A percentile compares a stretch with the other conserved stretches of the same genome.
These are phyloP conservation scores for Plebejus argus DNA, from an alignment of 2,888 invertebrate species.

Conservation along the genomic window DNA sequence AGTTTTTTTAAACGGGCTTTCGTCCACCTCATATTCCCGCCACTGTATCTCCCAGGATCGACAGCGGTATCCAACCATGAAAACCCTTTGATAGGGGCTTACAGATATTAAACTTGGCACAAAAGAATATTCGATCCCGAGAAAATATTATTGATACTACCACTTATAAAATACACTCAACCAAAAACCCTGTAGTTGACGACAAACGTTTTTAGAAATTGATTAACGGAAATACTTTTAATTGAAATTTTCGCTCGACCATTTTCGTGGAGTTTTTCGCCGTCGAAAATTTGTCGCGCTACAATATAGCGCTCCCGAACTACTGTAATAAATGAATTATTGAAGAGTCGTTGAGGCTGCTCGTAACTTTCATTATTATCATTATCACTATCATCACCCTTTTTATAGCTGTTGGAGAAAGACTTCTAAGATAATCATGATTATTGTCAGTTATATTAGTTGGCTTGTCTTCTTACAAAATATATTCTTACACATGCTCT, in stretches of 20 bases:
- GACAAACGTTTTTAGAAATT: neutral
- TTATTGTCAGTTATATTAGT: too few relatives aligned
- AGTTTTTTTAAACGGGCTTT: too few relatives aligned
- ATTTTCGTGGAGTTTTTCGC: constrained; percentile 5
- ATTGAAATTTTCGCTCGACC: constrained; percentile 4
- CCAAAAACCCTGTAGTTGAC: neutral
- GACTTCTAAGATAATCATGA: too few relatives aligned
- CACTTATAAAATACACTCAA: neutral
- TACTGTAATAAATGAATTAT: constrained; percentile 5
- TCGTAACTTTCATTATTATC: neutral
- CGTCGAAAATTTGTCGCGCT: neutral
- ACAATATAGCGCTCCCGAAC: neutral
- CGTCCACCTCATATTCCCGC: too few relatives aligned
- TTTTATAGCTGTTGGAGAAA: neutral
- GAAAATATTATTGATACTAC: too few relatives aligned
- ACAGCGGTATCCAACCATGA: too few relatives aligned
- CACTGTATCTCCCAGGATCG: too few relatives aligned
- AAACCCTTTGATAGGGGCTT: too few relatives aligned
- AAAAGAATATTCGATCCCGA: too few relatives aligned
- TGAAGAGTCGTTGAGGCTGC: neutral
- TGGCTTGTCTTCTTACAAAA: too few relatives aligned
- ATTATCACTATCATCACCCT: neutral
- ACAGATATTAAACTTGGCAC: too few relatives aligned
- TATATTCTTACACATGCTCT: too few relatives aligned
- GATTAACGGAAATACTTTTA: constrained; percentile 1